Evolutionary conservation across 2,113 vertebrate species (phyloP).

Genomic region (Melanostigma gelatinosum): DNA sequence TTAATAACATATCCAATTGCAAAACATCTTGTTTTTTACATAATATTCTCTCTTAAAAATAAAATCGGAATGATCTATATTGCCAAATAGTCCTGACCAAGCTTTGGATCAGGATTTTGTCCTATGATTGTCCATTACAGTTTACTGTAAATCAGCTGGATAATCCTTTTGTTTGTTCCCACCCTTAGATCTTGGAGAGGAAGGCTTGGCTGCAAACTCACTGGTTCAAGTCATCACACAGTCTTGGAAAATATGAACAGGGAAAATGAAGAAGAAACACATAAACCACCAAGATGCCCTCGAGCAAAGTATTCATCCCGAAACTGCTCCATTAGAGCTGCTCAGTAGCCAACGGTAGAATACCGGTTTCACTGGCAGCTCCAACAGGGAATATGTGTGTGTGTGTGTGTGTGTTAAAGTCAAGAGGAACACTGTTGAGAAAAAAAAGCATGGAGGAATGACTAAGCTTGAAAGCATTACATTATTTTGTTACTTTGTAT

Average conservation of each 20-base stretch:
- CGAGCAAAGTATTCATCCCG: constrained; percentile 64
- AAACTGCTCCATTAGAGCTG: constrained; percentile 58
- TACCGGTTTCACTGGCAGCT: constrained; percentile 52
- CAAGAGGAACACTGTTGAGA: constrained; percentile 15
- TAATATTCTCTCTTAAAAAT: constrained; percentile 24
- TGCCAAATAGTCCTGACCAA: constrained; percentile 42
- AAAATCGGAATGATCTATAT: neutral
- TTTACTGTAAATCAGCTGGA: constrained; percentile 55
- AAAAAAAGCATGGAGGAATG: constrained; percentile 17
- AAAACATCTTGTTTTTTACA: constrained; percentile 36
- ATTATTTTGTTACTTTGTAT: constrained; percentile 21
- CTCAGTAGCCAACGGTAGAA: constrained; percentile 42
- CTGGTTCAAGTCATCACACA: constrained; percentile 62
- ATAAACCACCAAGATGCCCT: constrained; percentile 69
- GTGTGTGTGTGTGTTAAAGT: constrained; percentile 24
- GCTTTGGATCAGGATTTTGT: constrained; percentile 57
- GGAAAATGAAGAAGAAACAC: constrained; percentile 62
- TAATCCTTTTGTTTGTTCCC: constrained; percentile 51
- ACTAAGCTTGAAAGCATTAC: constrained; percentile 6
- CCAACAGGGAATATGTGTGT: constrained; percentile 31
- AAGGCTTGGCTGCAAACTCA: constrained; percentile 46
- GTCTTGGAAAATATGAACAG: constrained; percentile 73
- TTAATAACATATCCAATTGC: neutral
- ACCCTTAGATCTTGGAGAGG: constrained; percentile 54
- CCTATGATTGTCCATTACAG: constrained; percentile 45